These are phyloP conservation scores for Glyptemys insculpta DNA, from an alignment of 2,797 vertebrate genomes.

Conservation along the genomic window DNA sequence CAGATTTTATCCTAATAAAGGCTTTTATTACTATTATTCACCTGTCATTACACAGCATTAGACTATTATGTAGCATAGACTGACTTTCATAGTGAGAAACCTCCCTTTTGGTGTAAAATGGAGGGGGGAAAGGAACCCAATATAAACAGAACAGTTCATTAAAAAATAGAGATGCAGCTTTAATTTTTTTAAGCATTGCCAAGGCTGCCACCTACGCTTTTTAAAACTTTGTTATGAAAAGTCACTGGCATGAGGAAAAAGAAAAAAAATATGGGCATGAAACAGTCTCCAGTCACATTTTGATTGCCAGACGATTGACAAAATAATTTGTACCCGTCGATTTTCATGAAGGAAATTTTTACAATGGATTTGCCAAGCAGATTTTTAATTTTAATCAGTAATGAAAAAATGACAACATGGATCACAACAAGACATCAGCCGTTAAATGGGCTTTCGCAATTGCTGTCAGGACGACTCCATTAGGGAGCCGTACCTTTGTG, in stretches of 20 bases:
- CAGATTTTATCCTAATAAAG: constrained; percentile 79
- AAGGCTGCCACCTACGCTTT: constrained; percentile 82
- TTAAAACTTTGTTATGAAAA: constrained; percentile 82
- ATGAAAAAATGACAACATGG: constrained; percentile 97
- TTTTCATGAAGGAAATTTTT: constrained; percentile 89
- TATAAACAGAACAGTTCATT: constrained; percentile 77
- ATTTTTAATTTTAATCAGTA: constrained; percentile 99
- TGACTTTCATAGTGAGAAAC: constrained; percentile 59
- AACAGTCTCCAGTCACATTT: constrained; percentile 81
- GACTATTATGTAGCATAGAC: constrained; percentile 75
- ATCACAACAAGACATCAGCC: constrained; percentile 99
- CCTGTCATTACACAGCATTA: constrained; percentile 80
- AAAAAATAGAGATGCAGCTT: constrained; percentile 65
- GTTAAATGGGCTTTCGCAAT: constrained; percentile 93
- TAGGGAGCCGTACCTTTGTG: constrained; percentile 91
- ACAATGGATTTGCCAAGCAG: constrained; percentile 91
- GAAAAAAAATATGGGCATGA: constrained; percentile 83
- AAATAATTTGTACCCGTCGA: constrained; percentile 97
- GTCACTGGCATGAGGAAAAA: constrained; percentile 78
- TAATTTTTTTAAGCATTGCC: constrained; percentile 64
- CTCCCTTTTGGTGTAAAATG: constrained; percentile 43
- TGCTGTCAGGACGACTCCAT: constrained; percentile 94
- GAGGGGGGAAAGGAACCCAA: constrained; percentile 39
- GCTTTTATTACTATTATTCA: constrained; percentile 79
- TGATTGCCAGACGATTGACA: constrained; percentile 93